Base-by-base conservation (phyloP, 1,140 invertebrate species). In the Eufriesea mexicana region DNA sequence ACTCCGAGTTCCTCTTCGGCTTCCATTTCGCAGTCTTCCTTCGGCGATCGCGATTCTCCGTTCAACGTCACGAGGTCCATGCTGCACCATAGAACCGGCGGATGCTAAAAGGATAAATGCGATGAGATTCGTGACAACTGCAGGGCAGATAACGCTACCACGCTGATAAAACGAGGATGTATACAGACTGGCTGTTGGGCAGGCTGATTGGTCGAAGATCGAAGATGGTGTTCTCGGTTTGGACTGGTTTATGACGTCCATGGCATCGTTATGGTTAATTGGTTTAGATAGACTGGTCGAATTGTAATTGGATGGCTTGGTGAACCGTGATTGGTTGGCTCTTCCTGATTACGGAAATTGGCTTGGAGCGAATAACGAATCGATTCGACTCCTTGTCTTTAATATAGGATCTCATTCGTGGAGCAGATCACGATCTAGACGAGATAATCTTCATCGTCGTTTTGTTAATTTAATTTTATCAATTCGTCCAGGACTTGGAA, bases 11-110 rank as follows among this genome's bases (percentile, higher is more conserved):
- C 51, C 14, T 59, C 16, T 0, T 57, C 66, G 35, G 4, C 4
- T 9, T 28, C 10, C 6, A 1, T 45, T 5, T 67, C 64, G 2
- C 0, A 0, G 1, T 7, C 2, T 12, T 7, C 16, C 20, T 23
- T 20, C 14, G 2, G 6, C 20, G 14, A 20, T 10, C 23, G 25
- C 45, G 59, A 64, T 64, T 64, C 47, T 5, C 28, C 8, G 16
- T 49, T 18, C 28, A 23, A 47, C 20, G 51, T 47, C 76, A 68
- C 68, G 64, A 16, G 16, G 1, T 20, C 14, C 68, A 18, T 1
- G 9, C 23, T 20, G 23, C 49, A 54, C 16, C 68, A 4, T 35
- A 35, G 4, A 35, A 35, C n/a, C n/a, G n/a, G n/a, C n/a, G 35
- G 35, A 35, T 35, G 35, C 35, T 35, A 35, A 35, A 35, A 35